Evolutionary conservation across 2,113 vertebrate genomes (phyloP), one percentile per base, ranked within the genome.

Genomic region (Lophotis ruficrista): DNA sequence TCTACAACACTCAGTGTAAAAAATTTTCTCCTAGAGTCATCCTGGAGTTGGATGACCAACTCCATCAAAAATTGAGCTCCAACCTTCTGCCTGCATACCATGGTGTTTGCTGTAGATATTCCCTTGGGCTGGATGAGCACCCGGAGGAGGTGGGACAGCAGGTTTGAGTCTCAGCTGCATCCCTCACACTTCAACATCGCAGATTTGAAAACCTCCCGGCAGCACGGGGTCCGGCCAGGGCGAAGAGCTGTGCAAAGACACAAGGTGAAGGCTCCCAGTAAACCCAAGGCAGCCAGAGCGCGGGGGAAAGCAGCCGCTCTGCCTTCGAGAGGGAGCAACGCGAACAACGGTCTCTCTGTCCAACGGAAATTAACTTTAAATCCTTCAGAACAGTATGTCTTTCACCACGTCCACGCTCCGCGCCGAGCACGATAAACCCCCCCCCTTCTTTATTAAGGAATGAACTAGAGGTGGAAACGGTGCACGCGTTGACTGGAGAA

Each of bases 301-400:
- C 12, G 1, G 73, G 27, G 66, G 62, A 58, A 71, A 66, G 45
- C 38, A 5, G 33, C 41, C 76, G 54, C 66, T 25, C 30, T 20
- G 56, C 77, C 20, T 45, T 70, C 14, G 2, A 31, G 62, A 79
- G 50, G 38, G 61, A 70, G 13, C 1, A n/a, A 54, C 13, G 35
- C 3, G 0, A 80, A 90, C 87, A 94, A 92, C 6, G 0, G 66
- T 9, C 60, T 20, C 87, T 94, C 91, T 93, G 83, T 93, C 83
- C 1, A 0, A 62, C 0, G 3, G 77, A 97, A 96, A 94, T 83
- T 54, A 80, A 73, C 83, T 81, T 77, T 22, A 90, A 92, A 81
- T 73, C 95, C 91, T 89, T 84, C 89, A 71, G 80, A 89, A 92
- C 87, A 91, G 28, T 56, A 13, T 57, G 83, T 64, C 93, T 89